These are phyloP conservation scores for Apogon hyalosoma DNA, from an alignment of 2,797 vertebrate genomes.

Conservation along the genomic window DNA sequence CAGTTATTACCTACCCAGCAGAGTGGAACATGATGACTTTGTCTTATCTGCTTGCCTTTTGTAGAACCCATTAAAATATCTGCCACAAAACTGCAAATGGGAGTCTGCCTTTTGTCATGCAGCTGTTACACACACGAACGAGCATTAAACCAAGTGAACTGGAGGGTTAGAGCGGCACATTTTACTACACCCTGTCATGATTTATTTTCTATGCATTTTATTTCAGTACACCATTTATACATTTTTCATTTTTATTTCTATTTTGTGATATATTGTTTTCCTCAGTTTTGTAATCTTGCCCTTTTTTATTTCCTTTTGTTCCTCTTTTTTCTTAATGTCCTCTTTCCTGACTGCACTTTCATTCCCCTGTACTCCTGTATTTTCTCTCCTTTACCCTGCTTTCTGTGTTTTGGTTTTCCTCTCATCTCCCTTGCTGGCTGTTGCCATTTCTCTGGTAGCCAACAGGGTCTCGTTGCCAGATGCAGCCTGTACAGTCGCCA, in stretches of 20 bases:
- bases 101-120: slow-evolving; percentile 45
- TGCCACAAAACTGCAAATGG: slow-evolving; percentile 34
- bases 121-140: slow-evolving; percentile 4
- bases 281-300: slow-evolving; percentile 35
- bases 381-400: slow-evolving; percentile 22
- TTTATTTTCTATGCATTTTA: slow-evolving; percentile 16
- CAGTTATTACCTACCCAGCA: slow-evolving; percentile 13
- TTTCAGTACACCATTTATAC: slow-evolving; percentile 27
- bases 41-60: slow-evolving; percentile 56
- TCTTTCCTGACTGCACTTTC: not conserved
- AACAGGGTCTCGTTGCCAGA: slow-evolving; percentile 77
- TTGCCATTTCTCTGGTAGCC: slow-evolving; percentile 59
- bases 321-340: not conserved
- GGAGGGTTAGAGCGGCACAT: not conserved
- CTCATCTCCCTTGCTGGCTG: slow-evolving; percentile 26
- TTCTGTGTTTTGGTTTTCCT: slow-evolving; percentile 30
- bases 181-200: not conserved
- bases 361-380: slow-evolving; percentile 1
- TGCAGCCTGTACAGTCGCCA: slow-evolving; percentile 81
- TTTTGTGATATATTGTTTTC: slow-evolving; percentile 49
- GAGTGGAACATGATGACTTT: slow-evolving; percentile 15
- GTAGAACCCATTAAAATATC: slow-evolving; percentile 65
- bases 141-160: not conserved
- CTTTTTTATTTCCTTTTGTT: slow-evolving; percentile 28
- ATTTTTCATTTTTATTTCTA: slow-evolving; percentile 31